Evolutionary conservation across 2,113 vertebrate genomes (phyloP).

Genomic region (Ochotona curzoniae): DNA sequence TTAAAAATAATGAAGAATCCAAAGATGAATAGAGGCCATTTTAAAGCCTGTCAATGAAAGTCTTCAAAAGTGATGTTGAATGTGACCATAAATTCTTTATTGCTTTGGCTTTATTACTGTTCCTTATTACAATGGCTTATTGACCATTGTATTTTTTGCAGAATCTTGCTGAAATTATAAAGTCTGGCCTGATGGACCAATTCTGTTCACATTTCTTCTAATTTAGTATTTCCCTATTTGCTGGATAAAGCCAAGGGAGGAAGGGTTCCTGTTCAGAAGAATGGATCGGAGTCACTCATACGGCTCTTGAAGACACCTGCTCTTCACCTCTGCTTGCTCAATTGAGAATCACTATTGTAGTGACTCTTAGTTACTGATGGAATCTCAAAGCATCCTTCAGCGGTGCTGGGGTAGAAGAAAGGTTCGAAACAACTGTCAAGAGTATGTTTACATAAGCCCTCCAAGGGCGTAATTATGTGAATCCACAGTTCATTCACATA

Average conservation of each 20-base stretch:
- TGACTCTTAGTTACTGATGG: neutral
- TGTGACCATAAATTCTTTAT: neutral
- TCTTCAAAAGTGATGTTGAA: neutral
- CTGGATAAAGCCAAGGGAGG: neutral
- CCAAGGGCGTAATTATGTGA: neutral
- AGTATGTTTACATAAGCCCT: neutral
- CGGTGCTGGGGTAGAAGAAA: neutral
- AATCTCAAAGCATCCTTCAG: neutral
- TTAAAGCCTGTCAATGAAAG: neutral
- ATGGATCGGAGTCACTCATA: neutral
- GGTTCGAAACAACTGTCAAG: neutral
- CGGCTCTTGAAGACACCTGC: neutral
- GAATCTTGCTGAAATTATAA: slow-evolving; percentile 41
- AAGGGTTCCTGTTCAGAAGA: neutral
- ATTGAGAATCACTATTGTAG: neutral
- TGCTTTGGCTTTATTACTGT: no score
- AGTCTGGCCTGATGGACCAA: neutral
- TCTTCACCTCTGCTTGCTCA: neutral
- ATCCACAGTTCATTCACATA: neutral
- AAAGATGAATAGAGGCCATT: neutral
- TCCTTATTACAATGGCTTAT: neutral
- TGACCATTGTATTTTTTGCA: slow-evolving; percentile 5
- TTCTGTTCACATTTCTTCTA: slow-evolving; percentile 27
- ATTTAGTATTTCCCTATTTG: slow-evolving; percentile 39
- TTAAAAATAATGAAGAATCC: no score